Conservation (phyloP, 1,140 invertebrate species). For the Drosophila arawakana region DNA sequence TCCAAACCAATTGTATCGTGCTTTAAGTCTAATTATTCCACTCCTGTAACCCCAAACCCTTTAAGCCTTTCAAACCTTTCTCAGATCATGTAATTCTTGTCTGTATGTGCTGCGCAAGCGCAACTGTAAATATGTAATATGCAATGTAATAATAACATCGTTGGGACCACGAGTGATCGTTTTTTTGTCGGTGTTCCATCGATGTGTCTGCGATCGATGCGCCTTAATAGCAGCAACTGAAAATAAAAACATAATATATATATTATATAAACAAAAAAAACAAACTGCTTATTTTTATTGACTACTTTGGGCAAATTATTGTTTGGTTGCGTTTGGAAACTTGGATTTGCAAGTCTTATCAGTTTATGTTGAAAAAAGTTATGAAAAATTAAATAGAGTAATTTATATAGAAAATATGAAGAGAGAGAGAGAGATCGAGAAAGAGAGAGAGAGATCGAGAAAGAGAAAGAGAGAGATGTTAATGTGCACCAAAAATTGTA, state of each 20-base stretch:
- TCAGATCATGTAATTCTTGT: not conserved
- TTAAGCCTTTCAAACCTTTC: not conserved
- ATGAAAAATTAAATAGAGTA: no score
- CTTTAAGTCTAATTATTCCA: not conserved
- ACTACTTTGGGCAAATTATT: not conserved
- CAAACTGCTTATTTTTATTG: not conserved
- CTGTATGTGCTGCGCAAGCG: slow-evolving; percentile 2
- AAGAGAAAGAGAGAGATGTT: no score
- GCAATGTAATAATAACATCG: slow-evolving; percentile 22
- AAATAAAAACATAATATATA: slow-evolving; percentile 25
- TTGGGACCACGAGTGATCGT: not conserved
- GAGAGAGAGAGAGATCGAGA: no score
- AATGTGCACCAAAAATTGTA: no score
- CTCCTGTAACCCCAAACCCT: no score
- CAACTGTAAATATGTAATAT: slow-evolving; percentile 49
- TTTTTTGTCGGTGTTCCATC: slow-evolving; percentile 2
- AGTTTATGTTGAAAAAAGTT: no score
- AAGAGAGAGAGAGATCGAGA: no score
- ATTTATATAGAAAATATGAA: no score
- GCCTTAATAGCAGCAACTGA: slow-evolving; percentile 39
- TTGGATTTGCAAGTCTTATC: no score
- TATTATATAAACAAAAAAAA: slow-evolving; percentile 7
- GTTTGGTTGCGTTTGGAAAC: no score
- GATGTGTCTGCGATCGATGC: slow-evolving; percentile 19
- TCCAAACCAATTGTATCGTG: not conserved